Base-by-base conservation (phyloP, 1,140 invertebrate genomes). In the Parasteatoda tepidariorum region DNA sequence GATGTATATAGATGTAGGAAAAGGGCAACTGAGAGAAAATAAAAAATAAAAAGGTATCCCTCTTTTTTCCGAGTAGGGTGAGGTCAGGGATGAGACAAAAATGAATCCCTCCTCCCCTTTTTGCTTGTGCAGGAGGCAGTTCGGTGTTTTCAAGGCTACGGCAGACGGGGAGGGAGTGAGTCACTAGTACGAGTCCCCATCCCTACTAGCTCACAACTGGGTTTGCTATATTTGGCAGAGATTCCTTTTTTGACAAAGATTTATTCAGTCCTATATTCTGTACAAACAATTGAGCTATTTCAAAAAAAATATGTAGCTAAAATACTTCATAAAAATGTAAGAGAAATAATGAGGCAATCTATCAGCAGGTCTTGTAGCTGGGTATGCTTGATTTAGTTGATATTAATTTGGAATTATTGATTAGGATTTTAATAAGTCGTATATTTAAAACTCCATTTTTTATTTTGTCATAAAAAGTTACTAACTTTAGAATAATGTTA, bases 71-170 rank as follows among this genome's bases (percentile, higher is more conserved):
- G 33, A n/a, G n/a, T n/a, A n/a, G n/a, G n/a, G 38, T 48, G 18
- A 13, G 38, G 38, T 18, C 18, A 48, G 38, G 38, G 38, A 48
- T 13, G 38, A 1, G 38, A 48, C 38, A 48, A 48, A 48, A 48
- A 48, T 18, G 38, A 9, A 48, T 13, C 38, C 18, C 18, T 4
- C 18, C 38, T 48, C 38, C 38, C 38, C 38, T 2, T n/a, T n/a
- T n/a, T n/a, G 1, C 38, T 9, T 0, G 38, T 2, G 38, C 9
- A 48, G 38, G 38, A 41, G 38, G 62, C 61, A 55, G 75, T 78
- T 78, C 76, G 7, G 2, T 82, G 66, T 70, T 82, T 82, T 82
- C 78, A 82, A 82, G 78, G 78, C 78, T 82, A 82, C 31, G 76
- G 6, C 62, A 78, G 33, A 54, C 61, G 62, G 76, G 62, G 70